A percentile compares a stretch with the other conserved stretches of the same genome.
Conservation (phyloP, 1,140 invertebrate genomes). For the Berghia stephanieae region DNA sequence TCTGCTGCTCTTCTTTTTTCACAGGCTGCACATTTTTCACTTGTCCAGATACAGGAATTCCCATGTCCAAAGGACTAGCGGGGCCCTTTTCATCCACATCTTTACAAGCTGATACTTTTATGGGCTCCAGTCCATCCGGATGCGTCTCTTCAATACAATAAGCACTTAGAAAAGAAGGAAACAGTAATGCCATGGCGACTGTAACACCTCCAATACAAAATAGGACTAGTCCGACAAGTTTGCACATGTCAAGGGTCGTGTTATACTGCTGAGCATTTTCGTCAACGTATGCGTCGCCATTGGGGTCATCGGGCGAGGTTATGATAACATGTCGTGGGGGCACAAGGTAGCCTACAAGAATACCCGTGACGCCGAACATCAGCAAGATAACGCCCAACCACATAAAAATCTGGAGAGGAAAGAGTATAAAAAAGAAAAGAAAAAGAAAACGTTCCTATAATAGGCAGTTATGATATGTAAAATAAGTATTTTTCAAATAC, state of each 20-base stretch:
- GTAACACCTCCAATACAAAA: constrained; percentile 71
- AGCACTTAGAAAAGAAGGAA: constrained; percentile 67
- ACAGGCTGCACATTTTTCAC: constrained; percentile 60
- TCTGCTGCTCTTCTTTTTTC: constrained; percentile 39
- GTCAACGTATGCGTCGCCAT: constrained; percentile 68
- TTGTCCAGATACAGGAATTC: constrained; percentile 56
- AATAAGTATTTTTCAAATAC: no score
- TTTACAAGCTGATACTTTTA: constrained; percentile 40
- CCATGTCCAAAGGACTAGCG: constrained; percentile 55
- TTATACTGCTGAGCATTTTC: constrained; percentile 68
- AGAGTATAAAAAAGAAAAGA: neutral
- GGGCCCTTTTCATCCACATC: constrained; percentile 47
- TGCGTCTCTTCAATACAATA: constrained; percentile 65
- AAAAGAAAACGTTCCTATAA: no score
- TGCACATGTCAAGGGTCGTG: constrained; percentile 69
- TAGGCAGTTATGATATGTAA: no score
- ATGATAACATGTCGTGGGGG: constrained; percentile 68
- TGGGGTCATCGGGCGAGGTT: constrained; percentile 60
- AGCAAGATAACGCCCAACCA: constrained; percentile 68
- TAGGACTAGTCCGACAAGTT: constrained; percentile 68
- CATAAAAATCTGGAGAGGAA: constrained; percentile 55
- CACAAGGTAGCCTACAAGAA: constrained; percentile 70
- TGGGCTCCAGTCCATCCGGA: constrained; percentile 47
- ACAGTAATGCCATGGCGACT: constrained; percentile 67
- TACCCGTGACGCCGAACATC: constrained; percentile 67